Base-by-base conservation (phyloP, 2,888 invertebrate genomes). In the Drosophila pseudotakahashii region DNA sequence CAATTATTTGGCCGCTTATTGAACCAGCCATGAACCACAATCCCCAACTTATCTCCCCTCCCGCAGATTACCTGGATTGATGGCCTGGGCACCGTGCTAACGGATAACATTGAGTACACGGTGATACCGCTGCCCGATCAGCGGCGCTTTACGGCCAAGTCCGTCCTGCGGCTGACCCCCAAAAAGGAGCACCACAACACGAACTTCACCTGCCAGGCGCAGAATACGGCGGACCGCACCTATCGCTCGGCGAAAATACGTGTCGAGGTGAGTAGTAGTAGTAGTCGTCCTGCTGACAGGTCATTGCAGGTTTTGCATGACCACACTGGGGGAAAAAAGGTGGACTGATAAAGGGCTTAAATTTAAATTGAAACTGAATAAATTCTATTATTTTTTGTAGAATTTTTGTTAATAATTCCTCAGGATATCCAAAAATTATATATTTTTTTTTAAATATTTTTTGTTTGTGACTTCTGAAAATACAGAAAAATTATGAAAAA, bases 41-140 rank as follows among this genome's bases (percentile, higher is more conserved):
- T 14, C n/a, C 2, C 2, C 13, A 2, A 1, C 7, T 10, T 41
- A 7, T 59, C 23, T 26, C n/a, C 3, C 19, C 6, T 0, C 16
- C 23, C 10, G 13, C 92, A 96, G 96, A 97, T 98, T 85, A 97
- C 97, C 55, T 98, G 98, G 98, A 96, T 97, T 88, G 97, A 98
- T 92, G 97, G 97, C 50, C 94, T 95, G 78, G 97, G 97, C 53
- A 96, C 96, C 78, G 97, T 97, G 52, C 93, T 97, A 84, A 96
- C 95, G 45, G 95, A 96, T 79, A 96, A 96, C 75, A 95, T 97
- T 79, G 95, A 96, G 76, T 95, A 96, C 89, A 94, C 95, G 41
- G 94, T 95, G 34, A 96, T 96, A 81, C 94, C 95, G 53, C 92
- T 96, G 90, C 94, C 96, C 10, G 97, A 97, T 90, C 96, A 95